Evolutionary conservation across 2,113 vertebrate species (phyloP).

Genomic region (Oreochromis spilurus): DNA sequence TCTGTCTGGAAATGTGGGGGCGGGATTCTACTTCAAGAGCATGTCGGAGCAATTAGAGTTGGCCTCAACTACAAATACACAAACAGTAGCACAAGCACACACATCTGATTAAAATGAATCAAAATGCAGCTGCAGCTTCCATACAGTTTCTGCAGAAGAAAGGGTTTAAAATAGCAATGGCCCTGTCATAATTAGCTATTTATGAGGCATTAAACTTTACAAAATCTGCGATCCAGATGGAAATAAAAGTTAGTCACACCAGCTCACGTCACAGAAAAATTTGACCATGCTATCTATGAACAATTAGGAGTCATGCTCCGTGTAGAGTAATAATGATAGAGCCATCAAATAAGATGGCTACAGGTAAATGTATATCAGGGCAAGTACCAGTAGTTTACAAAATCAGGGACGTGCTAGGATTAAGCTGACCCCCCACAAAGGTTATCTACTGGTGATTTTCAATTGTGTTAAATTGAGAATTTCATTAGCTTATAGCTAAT

Average conservation of each 20-base stretch:
- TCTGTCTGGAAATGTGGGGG: constrained; percentile 66
- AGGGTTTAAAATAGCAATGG: neutral
- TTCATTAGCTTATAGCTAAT: neutral
- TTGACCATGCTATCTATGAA: neutral
- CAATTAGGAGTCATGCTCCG: neutral
- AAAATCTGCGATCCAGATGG: neutral
- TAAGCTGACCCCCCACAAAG: neutral
- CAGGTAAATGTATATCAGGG: neutral
- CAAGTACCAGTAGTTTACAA: neutral
- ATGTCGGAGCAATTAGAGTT: constrained; percentile 65
- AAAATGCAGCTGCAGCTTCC: neutral
- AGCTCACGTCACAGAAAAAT: neutral
- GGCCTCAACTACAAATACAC: constrained; percentile 34
- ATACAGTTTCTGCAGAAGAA: neutral
- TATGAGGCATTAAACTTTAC: neutral
- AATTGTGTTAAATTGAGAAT: neutral
- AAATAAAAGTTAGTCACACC: neutral
- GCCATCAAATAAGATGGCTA: neutral
- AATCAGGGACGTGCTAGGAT: neutral
- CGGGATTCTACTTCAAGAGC: constrained; percentile 72
- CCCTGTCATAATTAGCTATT: neutral
- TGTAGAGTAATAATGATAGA: neutral
- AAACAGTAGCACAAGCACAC: neutral
- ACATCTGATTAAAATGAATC: constrained; percentile 13
- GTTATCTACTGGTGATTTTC: neutral